Evolutionary conservation across 2,113 vertebrate genomes (phyloP).

Genomic region (Sebastes schlegelii): DNA sequence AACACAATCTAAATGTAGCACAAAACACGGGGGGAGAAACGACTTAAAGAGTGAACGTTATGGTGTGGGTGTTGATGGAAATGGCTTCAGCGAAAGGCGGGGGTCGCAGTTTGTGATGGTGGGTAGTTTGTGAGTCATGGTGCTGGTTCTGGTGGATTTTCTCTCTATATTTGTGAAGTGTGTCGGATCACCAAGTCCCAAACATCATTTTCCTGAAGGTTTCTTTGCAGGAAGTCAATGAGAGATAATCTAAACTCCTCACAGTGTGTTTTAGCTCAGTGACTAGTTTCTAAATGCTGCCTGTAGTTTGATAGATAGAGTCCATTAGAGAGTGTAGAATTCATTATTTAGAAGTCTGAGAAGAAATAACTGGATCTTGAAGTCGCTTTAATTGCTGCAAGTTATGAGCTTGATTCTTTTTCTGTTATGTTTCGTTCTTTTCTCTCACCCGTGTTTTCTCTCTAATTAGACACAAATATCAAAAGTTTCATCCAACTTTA

Average conservation of each 20-base stretch:
- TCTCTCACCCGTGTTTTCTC: not conserved
- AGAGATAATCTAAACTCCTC: no score
- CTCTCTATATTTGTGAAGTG: not conserved
- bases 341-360: not conserved
- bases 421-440: no score
- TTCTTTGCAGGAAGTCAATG: not conserved
- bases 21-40: conserved; percentile 6
- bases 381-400: not conserved
- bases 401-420: not conserved
- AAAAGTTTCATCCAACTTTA: not conserved
- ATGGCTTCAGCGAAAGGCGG: not conserved
- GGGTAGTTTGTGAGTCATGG: not conserved
- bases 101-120: not conserved
- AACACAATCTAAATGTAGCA: conserved; percentile 28
- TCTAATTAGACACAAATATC: not conserved
- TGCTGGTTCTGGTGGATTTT: conserved; percentile 10
- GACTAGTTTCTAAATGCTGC: not conserved
- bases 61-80: conserved; percentile 29
- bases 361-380: not conserved
- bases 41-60: not conserved
- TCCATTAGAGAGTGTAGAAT: not conserved
- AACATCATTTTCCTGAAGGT: not conserved
- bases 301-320: not conserved
- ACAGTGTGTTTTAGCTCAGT: not conserved
- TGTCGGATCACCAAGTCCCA: not conserved